Evolutionary conservation across 1,140 invertebrate genomes (phyloP), one percentile per base, ranked within the genome.

Genomic region (Drosophila malerkotliana): DNA sequence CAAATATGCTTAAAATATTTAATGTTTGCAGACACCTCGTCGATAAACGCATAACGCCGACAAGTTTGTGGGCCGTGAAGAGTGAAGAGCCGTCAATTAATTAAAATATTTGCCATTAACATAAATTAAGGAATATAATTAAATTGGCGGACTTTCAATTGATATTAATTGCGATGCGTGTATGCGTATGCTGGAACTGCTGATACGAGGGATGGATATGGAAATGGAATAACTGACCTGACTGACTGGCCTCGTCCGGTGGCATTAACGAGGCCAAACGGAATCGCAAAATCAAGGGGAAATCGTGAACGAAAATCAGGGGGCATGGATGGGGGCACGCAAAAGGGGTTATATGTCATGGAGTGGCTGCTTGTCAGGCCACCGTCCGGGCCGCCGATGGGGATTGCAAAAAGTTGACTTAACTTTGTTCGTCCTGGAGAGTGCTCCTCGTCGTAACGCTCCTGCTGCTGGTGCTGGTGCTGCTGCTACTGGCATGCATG

Each of bases 91-190:
- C 30, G 64, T 59, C 58, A 87, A 87, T 82, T 84, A 87, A 79
- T 80, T 77, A 78, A 77, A 84, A 88, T 80, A 87, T 90, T 89
- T 87, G 77, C 64, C 75, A 90, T 88, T 89, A 72, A 89, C 77
- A 89, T 85, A 84, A 85, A 89, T 85, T 81, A 90, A 72, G 71
- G 66, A 72, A 72, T 75, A 66, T 76, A 80, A 80, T 84, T 63
- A 81, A 81, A 85, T 85, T 77, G 77, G 45, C 63, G 53, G 66
- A 59, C 74, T 69, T 71, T 73, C 80, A 69, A 90, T 85, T 89
- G 79, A 87, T 87, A 80, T 80, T 90, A 89, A 90, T 87, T 90
- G 85, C 69, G 53, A 45, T 55, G 63, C 66, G 37, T 52, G 49
- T 24, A 24, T 21, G 44, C 18, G 18, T 15, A 18, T 9, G 44